Percentiles rank a stretch among this genome's conserved stretches.
These are phyloP conservation scores for Chelidonichthys spinosus DNA, from an alignment of 2,797 vertebrate species.

Conservation along the genomic window DNA sequence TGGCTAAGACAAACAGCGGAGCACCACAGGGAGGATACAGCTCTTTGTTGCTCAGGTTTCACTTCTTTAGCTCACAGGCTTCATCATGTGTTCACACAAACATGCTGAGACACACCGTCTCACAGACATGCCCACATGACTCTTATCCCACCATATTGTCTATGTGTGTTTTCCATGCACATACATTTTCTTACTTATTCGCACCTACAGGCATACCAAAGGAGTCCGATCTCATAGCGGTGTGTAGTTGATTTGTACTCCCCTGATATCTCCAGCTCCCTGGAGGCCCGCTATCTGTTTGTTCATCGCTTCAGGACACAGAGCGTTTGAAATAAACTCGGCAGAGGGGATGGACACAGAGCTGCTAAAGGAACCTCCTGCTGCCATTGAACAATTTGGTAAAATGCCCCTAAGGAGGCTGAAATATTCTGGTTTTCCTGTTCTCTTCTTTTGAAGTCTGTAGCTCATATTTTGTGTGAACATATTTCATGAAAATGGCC, in stretches of 20 bases:
- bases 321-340: slow-evolving; percentile 31
- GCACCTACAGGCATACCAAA: not conserved
- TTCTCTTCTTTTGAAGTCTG: slow-evolving; percentile 6
- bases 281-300: slow-evolving; percentile 46
- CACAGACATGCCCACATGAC: slow-evolving; percentile 16
- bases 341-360: not conserved
- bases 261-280: slow-evolving; percentile 14
- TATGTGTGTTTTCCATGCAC: not conserved
- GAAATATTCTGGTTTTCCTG: slow-evolving; percentile 8
- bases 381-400: slow-evolving; percentile 5
- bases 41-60: slow-evolving; percentile 40
- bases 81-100: slow-evolving; percentile 14
- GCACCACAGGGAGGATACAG: slow-evolving; percentile 10
- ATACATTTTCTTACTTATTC: not conserved
- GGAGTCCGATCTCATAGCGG: slow-evolving; percentile 31
- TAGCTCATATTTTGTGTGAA: slow-evolving; percentile 24
- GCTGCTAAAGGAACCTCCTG: slow-evolving; percentile 7
- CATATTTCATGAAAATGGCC: not conserved
- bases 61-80: slow-evolving; percentile 11
- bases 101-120: not conserved
- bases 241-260: slow-evolving; percentile 31
- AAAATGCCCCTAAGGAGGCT: slow-evolving; percentile 12
- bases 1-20: not conserved
- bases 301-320: slow-evolving; percentile 39
- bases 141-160: not conserved